Base-by-base conservation (phyloP, 2,797 vertebrate genomes). In the Danio jaintianensis region DNA sequence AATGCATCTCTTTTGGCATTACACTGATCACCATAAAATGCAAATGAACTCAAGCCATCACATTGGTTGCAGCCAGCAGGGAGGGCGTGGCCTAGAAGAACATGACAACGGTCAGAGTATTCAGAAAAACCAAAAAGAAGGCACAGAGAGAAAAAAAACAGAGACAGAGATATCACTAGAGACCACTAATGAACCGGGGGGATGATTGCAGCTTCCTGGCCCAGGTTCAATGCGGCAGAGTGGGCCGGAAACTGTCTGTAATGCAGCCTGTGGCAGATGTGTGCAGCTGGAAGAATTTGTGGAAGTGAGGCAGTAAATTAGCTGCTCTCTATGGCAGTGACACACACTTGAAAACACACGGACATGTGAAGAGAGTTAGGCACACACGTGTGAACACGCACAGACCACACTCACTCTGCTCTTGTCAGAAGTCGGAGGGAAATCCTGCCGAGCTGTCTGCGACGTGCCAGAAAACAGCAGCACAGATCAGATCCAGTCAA, bases 201-300 rank as follows among this genome's bases (percentile, higher is more conserved):
- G 70, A 45, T 71, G 53, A 71, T 12, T 76, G 48, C 53, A 63
- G 73, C 69, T 74, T 81, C 72, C 78, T 63, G 74, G 82, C 61
- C 29, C 0, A 15, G 56, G 59, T 55, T 43, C 68, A 64, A 83
- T 47, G 20, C 47, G 42, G 67, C 55, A 70, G 55, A 69, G 63
- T 29, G 43, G 75, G 82, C 16, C 20, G 5, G 80, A 75, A 82
- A 75, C 53, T 29, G 9, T 47, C 76, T 85, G 56, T 50, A 76
- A 70, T 66, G 75, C 80, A 84, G 84, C 83, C 79, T 80, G 79
- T 73, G 62, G 38, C 75, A 84, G 83, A 82, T 81, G 82, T 87
- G 86, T 69, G 84, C 83, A 87, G 83, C 75, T 87, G 81, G 71
- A 83, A 83, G 69, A 82, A 77, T 55, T 79, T 83, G 85, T 77